Conservation (phyloP, 2,888 invertebrate genomes). For the Adelognathus sp. region DNA sequence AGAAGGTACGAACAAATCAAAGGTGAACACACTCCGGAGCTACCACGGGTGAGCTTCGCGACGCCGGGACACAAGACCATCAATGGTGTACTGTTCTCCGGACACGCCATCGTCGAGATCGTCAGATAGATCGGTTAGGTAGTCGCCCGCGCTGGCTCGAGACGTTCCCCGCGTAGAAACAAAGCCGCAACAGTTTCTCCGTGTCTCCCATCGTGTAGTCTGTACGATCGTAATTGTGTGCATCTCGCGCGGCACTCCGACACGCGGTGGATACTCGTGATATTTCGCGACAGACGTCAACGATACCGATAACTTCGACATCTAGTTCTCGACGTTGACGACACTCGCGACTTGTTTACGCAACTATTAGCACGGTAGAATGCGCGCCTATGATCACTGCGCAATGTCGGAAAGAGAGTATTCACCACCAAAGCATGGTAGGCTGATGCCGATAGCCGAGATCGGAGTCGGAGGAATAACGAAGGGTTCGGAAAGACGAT, state of each 20-base stretch:
- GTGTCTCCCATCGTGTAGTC: too few relatives aligned
- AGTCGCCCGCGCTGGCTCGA: neutral
- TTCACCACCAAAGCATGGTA: conserved; percentile 16
- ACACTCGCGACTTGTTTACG: conserved; percentile 47
- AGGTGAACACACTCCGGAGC: neutral
- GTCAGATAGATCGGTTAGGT: neutral
- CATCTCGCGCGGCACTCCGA: neutral
- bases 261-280: neutral
- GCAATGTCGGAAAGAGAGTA: conserved; percentile 27
- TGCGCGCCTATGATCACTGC: neutral
- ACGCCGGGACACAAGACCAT: neutral
- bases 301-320: conserved; percentile 45
- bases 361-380: conserved; percentile 42
- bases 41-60: neutral
- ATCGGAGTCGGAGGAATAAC: conserved; percentile 4
- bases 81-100: neutral
- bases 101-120: conserved; percentile 1
- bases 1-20: neutral
- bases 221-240: neutral
- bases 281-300: conserved; percentile 27
- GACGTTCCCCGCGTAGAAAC: neutral
- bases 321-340: conserved; percentile 11
- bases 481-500: neutral
- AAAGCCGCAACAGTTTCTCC: neutral
- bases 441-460: conserved; percentile 7